Evolutionary conservation across 2,113 vertebrate species (phyloP).

Genomic region (Oreotrochilus melanogaster): DNA sequence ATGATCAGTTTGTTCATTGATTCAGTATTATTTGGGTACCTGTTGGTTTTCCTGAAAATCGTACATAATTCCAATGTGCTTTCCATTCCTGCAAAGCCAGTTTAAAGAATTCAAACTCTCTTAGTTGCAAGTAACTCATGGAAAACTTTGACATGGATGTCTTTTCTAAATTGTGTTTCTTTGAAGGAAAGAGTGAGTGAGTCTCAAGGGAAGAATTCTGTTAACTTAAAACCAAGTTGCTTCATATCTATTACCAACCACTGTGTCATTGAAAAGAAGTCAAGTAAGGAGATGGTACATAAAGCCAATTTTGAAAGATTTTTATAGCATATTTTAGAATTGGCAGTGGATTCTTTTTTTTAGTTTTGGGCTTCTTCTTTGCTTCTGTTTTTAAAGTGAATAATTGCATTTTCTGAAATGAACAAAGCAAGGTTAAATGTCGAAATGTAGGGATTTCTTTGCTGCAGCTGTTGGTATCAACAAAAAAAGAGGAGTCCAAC

Average conservation of each 20-base stretch:
- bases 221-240: background rate
- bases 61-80: background rate
- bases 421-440: background rate
- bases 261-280: background rate
- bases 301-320: background rate
- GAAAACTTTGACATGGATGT: background rate
- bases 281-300: background rate
- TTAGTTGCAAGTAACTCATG: background rate
- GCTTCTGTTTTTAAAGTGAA: background rate
- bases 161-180: background rate
- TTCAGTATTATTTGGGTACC: background rate
- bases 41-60: background rate
- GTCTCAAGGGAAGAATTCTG: background rate
- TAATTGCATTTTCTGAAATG: background rate
- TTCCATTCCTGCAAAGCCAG: background rate
- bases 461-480: background rate
- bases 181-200: background rate
- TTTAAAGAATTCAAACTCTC: background rate
- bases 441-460: background rate
- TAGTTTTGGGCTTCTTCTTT: background rate
- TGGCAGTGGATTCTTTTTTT: background rate
- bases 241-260: background rate
- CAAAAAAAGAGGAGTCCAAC: background rate
- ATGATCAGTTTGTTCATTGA: fast-evolving
- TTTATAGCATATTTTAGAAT: background rate